Percentiles rank a stretch among this genome's conserved stretches.
Conservation (phyloP, 2,113 vertebrate genomes). For the Nothoprocta perdicaria region DNA sequence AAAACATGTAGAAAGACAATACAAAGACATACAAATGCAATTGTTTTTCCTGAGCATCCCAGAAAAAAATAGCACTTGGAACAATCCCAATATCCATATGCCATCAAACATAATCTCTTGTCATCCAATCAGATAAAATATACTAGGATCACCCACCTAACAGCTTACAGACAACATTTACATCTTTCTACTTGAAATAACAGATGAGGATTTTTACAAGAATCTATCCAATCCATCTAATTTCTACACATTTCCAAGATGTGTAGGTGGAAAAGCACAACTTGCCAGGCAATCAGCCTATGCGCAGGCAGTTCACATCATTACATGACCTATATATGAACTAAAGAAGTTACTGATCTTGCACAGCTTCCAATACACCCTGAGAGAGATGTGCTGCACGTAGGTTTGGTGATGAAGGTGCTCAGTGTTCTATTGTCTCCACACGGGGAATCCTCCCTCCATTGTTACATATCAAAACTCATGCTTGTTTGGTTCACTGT, state of each 20-base stretch:
- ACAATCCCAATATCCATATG: constrained; percentile 1
- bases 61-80: neutral
- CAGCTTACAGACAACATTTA: neutral
- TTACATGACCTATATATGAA: neutral
- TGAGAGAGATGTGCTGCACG: neutral
- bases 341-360: neutral
- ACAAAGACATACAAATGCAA: neutral
- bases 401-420: neutral
- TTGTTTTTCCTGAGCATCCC: neutral
- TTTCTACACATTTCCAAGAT: neutral
- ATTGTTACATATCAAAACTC: constrained; percentile 17
- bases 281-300: neutral
- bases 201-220: neutral
- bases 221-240: neutral
- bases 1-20: constrained; percentile 16
- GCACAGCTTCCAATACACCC: neutral
- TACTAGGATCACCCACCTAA: neutral
- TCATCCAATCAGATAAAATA: neutral
- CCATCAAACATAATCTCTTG: neutral
- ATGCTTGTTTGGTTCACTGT: constrained; percentile 4
- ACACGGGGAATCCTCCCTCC: neutral
- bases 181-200: neutral
- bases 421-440: neutral
- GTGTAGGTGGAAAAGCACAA: neutral
- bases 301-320: neutral